Evolutionary conservation across 2,113 vertebrate species (phyloP), one percentile per base, ranked within the genome.

Genomic region (Cheilinus undulatus): DNA sequence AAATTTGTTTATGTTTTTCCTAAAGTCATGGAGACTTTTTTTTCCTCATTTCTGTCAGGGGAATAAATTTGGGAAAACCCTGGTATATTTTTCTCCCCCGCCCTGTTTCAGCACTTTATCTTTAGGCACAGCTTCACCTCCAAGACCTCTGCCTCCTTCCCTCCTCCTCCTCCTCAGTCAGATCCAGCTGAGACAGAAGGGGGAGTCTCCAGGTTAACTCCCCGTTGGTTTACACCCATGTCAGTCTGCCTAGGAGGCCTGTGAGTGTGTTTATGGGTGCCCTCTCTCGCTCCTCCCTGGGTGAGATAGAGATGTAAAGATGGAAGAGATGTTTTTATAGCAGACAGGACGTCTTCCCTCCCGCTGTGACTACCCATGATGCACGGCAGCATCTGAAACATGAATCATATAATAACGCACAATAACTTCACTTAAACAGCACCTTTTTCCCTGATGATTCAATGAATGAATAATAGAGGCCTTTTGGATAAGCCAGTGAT

Each of bases 61-160:
- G 63, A 64, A n/a, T 5, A 23, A 11, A 17, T 4, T 80, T 50
- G 58, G 48, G 61, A 72, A 69, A 60, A 66, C 40, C 38, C 67
- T 61, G 23, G 20, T 27, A 34, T 42, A 23, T 23, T 40, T 7
- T 14, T 9, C 38, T 15, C 12, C 52, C 52, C 32, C 26, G 11
- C 52, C 32, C 28, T 4, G 19, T n/a, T 27, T 14, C 14, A 68
- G 62, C 54, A 12, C 72, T 79, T 65, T 76, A 62, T 83, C 84
- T 80, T 48, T 59, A 86, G 83, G 75, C 78, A 26, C 62, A 48
- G 59, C 67, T 88, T 84, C 82, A 82, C 83, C 85, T 79, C 52
- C 28, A 30, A 58, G 76, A 76, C 60, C 80, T 76, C 74, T 17
- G 11, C 49, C 53, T n/a, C 52, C 38, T 30, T 32, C 30, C 22